Evolutionary conservation across 2,797 vertebrate genomes (phyloP), one percentile per base, ranked within the genome.

Genomic region (Tarsius wallacei): DNA sequence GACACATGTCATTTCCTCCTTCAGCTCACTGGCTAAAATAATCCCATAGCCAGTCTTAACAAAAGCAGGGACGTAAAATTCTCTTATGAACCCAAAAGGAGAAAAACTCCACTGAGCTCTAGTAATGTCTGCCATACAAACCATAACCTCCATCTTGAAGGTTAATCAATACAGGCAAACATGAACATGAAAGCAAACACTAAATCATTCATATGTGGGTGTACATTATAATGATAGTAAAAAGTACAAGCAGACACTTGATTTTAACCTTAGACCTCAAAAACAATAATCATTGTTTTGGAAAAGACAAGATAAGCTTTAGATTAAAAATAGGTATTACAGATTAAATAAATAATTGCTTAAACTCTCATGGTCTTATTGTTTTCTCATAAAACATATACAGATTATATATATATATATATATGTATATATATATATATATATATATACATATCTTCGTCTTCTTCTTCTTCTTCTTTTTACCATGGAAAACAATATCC

Each of bases 11-110:
- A 90, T 63, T 73, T 93, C 51, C 7, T 91, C 21, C 26, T 70
- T 74, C 83, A 93, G 42, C 28, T 73, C 36, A 77, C 71, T 64
- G 3, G 36, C 61, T 31, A 81, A 95, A 93, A 94, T 80, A 66
- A 94, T 91, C 55, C 31, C 12, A 31, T 47, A 31, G 33, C 24
- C 36, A 64, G 21, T 86, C 57, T 70, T 53, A 78, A n/a, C 7
- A 57, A n/a, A 28, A 87, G 17, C 17, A 91, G 71, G 64, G 31
- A 15, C 36, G 12, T 19, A 15, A 63, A 51, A 42, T 77, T 33
- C 55, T 89, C 33, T 71, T 33, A 77, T 51, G 63, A 94, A 71
- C 49, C 49, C 28, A 68, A 33, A 73, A 70, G 73, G 53, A 91
- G 68, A 51, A 70, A 66, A 76, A 31, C 10, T 66, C 12, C 31